Conservation (phyloP, 2,797 vertebrate genomes). For the Phataginus tricuspis region DNA sequence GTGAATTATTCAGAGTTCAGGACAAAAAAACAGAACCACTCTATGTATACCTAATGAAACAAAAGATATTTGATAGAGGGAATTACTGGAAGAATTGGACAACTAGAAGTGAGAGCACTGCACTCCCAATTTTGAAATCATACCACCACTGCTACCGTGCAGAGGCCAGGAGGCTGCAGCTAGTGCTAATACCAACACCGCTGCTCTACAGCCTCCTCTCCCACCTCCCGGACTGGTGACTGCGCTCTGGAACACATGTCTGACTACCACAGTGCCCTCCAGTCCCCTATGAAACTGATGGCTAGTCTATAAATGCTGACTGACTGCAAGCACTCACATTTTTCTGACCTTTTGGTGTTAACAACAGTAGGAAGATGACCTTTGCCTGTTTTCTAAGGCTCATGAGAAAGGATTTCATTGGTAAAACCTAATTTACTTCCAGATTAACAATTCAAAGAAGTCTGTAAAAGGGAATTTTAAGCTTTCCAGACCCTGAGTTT, state of each 20-base stretch:
- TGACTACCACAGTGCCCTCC: background rate
- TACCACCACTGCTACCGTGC: background rate
- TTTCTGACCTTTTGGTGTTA: background rate
- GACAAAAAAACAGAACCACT: background rate
- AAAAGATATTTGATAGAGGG: background rate
- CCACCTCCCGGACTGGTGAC: background rate
- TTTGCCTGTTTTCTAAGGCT: background rate
- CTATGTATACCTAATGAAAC: background rate
- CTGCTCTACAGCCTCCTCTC: background rate
- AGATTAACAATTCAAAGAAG: background rate
- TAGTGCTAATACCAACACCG: background rate
- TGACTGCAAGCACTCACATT: background rate
- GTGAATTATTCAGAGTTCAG: background rate
- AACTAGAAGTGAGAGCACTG: background rate
- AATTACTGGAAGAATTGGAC: background rate
- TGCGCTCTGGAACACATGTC: background rate
- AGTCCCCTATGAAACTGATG: background rate
- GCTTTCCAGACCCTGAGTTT: background rate
- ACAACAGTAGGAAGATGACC: background rate
- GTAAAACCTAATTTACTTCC: background rate
- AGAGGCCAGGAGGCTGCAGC: background rate
- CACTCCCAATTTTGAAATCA: background rate
- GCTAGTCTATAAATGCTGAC: background rate
- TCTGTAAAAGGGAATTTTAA: conserved; percentile 2
- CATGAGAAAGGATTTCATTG: background rate